Base-by-base conservation (phyloP, 1,140 invertebrate species). In the Drosophila bipectinata region DNA sequence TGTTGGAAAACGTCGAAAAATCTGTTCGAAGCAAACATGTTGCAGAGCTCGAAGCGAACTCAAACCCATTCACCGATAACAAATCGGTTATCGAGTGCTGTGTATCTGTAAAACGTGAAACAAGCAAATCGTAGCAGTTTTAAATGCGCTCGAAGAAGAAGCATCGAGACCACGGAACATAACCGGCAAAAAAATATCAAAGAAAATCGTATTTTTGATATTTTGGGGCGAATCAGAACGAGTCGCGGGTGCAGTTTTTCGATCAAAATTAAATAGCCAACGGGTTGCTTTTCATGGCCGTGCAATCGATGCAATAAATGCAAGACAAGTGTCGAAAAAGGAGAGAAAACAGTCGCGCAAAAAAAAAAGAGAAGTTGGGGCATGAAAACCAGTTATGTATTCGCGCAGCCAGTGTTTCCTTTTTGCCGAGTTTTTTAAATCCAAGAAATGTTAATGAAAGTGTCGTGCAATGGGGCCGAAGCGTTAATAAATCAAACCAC, bases 361-460 rank as follows among this genome's bases (percentile, higher is more conserved):
- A 53, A 41, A 66, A 54, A 14, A 52, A 57, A 55, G 53, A 48
- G 26, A 55, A 69, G 62, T 72, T 67, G 56, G 68, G 34, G 73
- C 52, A 39, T 15, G 18, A 59, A 66, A 63, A 63, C 49, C 63
- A 45, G 49, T 47, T 61, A 52, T 47, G 44, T 47, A 47, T 47
- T 47, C 44, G 51, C 41, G 52, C 34, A 62, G 34, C 49, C 37
- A 53, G 21, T 67, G 63, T 67, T 47, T 47, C 44, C 44, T 47
- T 47, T 47, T 18, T 10, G 44, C 15, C 34, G 32, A 60, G 34
- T 44, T 37, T 28, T 28, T 28, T 45, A 41, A 62, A 67, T 58
- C 44, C 30, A 52, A 32, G 60, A 79, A 47, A 64, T 80, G 66
- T 73, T 49, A 81, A 81, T 85, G 82, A 87, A 85, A 85, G 81